These are phyloP conservation scores for Sphenopsis melanotis DNA, from an alignment of 2,797 vertebrate genomes.

Conservation along the genomic window DNA sequence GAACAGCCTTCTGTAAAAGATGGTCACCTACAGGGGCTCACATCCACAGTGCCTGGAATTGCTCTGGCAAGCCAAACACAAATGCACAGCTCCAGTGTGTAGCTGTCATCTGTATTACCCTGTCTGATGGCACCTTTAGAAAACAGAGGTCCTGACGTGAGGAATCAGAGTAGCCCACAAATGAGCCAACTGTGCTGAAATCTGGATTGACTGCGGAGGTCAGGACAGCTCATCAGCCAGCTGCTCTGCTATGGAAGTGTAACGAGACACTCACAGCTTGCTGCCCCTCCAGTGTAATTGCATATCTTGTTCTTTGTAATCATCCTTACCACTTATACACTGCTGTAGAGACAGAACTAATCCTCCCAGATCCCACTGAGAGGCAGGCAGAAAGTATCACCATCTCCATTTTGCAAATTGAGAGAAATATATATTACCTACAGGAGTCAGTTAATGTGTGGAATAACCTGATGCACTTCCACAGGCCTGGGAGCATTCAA, in stretches of 20 bases:
- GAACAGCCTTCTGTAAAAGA: not conserved
- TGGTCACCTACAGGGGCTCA: not conserved
- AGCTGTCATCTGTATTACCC: not conserved
- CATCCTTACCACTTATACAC: not conserved
- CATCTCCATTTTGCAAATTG: not conserved
- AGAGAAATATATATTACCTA: not conserved
- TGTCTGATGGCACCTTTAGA: not conserved
- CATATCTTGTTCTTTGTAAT: conserved; percentile 42
- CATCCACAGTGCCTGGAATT: not conserved
- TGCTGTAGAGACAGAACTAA: conserved; percentile 1
- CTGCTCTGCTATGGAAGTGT: conserved; percentile 11
- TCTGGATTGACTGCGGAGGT: conserved; percentile 25
- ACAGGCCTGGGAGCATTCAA: not conserved
- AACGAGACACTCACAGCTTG: conserved; percentile 28
- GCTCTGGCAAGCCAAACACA: not conserved
- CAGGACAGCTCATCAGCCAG: conserved; percentile 46
- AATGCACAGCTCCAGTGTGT: not conserved
- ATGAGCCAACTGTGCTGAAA: conserved; percentile 54
- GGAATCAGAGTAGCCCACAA: not conserved
- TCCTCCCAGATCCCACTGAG: conserved; percentile 25
- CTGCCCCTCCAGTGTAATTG: conserved; percentile 32
- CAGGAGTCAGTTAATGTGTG: not conserved
- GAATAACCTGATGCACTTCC: not conserved
- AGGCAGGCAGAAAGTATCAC: not conserved
- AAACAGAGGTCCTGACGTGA: not conserved